A percentile compares a stretch with the other conserved stretches of the same genome.
phyloP scores from a whole-genome alignment of 2,797 vertebrate genomes.

The Ptychobarbus kaznakovi region DNA sequence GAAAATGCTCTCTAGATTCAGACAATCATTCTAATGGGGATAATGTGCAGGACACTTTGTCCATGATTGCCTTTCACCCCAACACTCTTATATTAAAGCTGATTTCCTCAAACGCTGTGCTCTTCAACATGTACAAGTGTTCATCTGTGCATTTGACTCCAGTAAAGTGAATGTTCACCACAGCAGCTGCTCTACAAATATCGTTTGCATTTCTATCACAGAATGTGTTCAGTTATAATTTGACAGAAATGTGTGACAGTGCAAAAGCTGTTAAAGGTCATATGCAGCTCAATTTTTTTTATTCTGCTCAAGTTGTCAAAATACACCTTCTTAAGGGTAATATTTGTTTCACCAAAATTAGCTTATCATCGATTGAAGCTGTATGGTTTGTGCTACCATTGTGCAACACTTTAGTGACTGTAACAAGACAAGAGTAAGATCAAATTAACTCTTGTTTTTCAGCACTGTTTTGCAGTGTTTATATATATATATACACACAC shows the following conservation, averaged over 20 bases:
- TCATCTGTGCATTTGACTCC: not conserved
- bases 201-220: not conserved
- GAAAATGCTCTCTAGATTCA: slow-evolving; percentile 62
- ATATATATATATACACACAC: not conserved
- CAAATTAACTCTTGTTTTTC: not conserved
- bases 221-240: not conserved
- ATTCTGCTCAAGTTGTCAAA: not conserved
- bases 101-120: slow-evolving; percentile 63
- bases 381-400: not conserved
- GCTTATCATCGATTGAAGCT: not conserved
- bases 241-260: not conserved
- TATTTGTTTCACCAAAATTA: not conserved
- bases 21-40: slow-evolving; percentile 77
- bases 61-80: slow-evolving; percentile 66
- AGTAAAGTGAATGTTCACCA: not conserved
- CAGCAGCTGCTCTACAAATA: not conserved
- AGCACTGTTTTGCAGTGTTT: not conserved
- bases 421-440: too few relatives aligned
- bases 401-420: not conserved
- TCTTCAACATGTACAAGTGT: slow-evolving; percentile 7
- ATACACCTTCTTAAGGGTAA: not conserved
- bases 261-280: not conserved
- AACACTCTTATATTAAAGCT: slow-evolving; percentile 80
- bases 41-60: slow-evolving; percentile 64
- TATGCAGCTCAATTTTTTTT: not conserved